Conservation (phyloP, 2,113 vertebrate genomes). For the Lamprologus callipterus region DNA sequence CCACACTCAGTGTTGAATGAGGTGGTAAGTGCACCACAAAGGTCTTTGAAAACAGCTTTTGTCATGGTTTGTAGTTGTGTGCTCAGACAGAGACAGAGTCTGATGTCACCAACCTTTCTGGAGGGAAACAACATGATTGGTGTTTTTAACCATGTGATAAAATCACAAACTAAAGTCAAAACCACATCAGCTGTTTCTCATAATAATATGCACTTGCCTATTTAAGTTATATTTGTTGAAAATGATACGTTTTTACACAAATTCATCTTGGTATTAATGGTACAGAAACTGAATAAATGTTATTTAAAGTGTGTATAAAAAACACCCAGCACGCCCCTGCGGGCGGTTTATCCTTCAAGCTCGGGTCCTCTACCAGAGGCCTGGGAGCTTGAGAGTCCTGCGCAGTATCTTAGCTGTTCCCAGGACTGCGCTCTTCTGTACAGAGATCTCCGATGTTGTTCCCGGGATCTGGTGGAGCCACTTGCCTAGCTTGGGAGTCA, state of each 20-base stretch:
- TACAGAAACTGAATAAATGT: not conserved
- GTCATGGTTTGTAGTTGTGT: not conserved
- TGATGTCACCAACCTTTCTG: constrained; percentile 43
- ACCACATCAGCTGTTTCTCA: not conserved
- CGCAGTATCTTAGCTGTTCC: no score
- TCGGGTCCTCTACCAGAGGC: rapidly evolving
- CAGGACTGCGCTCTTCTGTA: rapidly evolving
- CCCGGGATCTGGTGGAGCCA: no score
- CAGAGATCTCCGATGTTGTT: no score
- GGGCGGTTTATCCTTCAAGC: no score
- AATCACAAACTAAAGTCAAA: not conserved
- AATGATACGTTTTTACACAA: not conserved
- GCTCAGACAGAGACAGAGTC: not conserved
- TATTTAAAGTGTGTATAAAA: not conserved
- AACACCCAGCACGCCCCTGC: no score
- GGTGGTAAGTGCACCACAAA: constrained; percentile 21
- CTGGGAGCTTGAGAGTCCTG: no score
- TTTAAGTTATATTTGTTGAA: not conserved
- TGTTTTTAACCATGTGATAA: not conserved
- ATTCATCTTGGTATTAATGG: not conserved
- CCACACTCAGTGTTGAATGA: constrained; percentile 29
- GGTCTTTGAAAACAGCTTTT: constrained; percentile 30
- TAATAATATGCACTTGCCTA: no score
- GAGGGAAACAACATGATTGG: constrained; percentile 24
- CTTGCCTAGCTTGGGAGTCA: no score